phyloP scores from a whole-genome alignment of 2,797 vertebrate species.

The Aplochiton taeniatus region DNA sequence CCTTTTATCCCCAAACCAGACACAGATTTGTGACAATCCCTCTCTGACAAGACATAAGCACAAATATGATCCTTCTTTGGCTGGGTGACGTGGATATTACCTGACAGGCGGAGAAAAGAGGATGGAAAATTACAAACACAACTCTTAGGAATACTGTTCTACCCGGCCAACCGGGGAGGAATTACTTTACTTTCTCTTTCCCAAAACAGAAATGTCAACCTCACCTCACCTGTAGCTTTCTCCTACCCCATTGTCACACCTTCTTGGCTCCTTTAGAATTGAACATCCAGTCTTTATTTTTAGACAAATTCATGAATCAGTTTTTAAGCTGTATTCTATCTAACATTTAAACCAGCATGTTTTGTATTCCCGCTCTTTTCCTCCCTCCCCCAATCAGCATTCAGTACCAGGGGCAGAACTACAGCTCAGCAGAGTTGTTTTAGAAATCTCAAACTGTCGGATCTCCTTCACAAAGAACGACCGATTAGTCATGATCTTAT shows the following conservation, averaged over 20 bases:
- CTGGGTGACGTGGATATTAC: too few relatives aligned
- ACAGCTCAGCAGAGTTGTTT: conserved; percentile 73
- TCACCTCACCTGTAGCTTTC: too few relatives aligned
- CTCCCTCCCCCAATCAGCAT: conserved; percentile 43
- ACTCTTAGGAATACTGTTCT: too few relatives aligned
- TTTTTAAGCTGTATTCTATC: too few relatives aligned
- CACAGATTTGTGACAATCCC: conserved; percentile 52
- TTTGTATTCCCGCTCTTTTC: conserved; percentile 8
- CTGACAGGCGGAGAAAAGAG: conserved; percentile 31
- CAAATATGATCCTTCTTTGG: conserved; percentile 36
- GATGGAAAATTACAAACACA: neutral
- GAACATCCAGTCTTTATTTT: too few relatives aligned
- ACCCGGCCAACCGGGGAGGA: too few relatives aligned
- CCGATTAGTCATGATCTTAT: conserved; percentile 85
- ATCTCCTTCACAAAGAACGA: conserved; percentile 74
- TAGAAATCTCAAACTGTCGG: conserved; percentile 64
- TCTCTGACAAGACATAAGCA: conserved; percentile 35
- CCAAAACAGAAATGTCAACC: too few relatives aligned
- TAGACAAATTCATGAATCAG: too few relatives aligned
- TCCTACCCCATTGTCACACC: too few relatives aligned
- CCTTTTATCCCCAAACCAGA: conserved; percentile 24
- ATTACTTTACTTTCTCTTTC: too few relatives aligned
- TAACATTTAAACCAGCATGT: too few relatives aligned
- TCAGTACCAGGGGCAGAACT: conserved; percentile 26
- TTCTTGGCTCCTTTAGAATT: too few relatives aligned